Evolutionary conservation across 2,797 vertebrate species (phyloP), one percentile per base, ranked within the genome.

Genomic region (Lepus townsendii): DNA sequence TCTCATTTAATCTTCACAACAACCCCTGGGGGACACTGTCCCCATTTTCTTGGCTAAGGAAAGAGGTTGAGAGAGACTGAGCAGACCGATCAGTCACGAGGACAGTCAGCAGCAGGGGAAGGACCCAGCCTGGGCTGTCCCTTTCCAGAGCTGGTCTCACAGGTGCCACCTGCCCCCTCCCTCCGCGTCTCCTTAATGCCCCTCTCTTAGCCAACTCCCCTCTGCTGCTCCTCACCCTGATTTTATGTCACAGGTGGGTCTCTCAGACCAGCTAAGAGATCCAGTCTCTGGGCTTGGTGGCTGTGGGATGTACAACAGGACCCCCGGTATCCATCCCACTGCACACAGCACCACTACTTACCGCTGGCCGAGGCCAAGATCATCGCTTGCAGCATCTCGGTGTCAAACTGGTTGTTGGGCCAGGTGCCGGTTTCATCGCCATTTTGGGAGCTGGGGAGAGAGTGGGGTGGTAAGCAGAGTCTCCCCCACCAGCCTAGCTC

Each of bases 351-450:
- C 47, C 35, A 57, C 30, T 77, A 98, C 99, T 98, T 97, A 99
- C 99, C 99, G 2, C 99, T 99, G 77, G 99, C 99, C 8, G 98
- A 99, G 89, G 99, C 99, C 84, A 99, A 98, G 98, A 99, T 99
- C 98, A 99, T 99, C 90, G 99, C 99, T 96, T 99, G 99, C 97
- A 99, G 99, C 98, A 99, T 98, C 98, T 99, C 99, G 0, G 99
- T 99, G 97, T 99, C 99, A 91, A 99, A 99, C 77, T 99, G 99
- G 98, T 99, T 99, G 98, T 99, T 99, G 63, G 99, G 99, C 99
- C 99, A 99, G 88, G 99, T 99, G 97, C 99, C 99, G 30, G 99
- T 99, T 98, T 99, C 99, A 98, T 99, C 99, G 93, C 99, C 98
- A 98, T 99, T 99, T 98, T 99, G 99, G 87, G 99, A 98, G 88